Base-by-base conservation (phyloP, 1,140 invertebrate genomes). In the Lucilia sericata region DNA sequence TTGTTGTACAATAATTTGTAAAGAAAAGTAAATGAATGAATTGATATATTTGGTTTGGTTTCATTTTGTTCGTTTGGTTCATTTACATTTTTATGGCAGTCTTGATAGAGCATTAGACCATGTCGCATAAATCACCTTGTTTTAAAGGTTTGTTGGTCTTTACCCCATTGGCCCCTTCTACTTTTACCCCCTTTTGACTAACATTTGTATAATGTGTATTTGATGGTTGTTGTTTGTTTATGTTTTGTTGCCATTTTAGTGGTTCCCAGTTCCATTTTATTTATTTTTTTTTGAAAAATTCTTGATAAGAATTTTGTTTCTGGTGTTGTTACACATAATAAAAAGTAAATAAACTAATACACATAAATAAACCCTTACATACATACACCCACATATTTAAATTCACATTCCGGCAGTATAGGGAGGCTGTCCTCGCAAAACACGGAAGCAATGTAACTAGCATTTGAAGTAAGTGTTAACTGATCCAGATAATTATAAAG, bases 41-140 rank as follows among this genome's bases (percentile, higher is more conserved):
- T 55, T 55, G 51, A 75, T 14, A 14, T 81, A 42, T 81, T 81
- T 42, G 34, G 47, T 49, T 74, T 25, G 74, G 25, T 30, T 74
- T 85, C 76, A 25, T 70, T 70, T 55, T 12, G 12, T 55, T 55
- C 8, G 51, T 82, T 30, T 82, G 84, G 81, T 85, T 85, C 84
- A 85, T 85, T 85, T 85, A 83, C 84, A 85, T 85, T 82, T 82
- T 85, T 85, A 85, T 85, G 84, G 84, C 30, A 55, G 34, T 65
- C 55, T 85, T 85, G 84, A 85, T 85, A 85, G 75, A 65, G 49
- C 55, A 49, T 70, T 70, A 70, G 19, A 70, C 65, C 19, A 70
- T 12, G n/a, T 36, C 55, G 65, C 49, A 85, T 85, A 85, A 85
- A 85, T 85, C 81, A 85, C 84, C 84, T 78, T 76, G 65, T 70